Evolutionary conservation across 1,140 invertebrate genomes (phyloP), one percentile per base, ranked within the genome.

Genomic region (Neodiprion pinetum): DNA sequence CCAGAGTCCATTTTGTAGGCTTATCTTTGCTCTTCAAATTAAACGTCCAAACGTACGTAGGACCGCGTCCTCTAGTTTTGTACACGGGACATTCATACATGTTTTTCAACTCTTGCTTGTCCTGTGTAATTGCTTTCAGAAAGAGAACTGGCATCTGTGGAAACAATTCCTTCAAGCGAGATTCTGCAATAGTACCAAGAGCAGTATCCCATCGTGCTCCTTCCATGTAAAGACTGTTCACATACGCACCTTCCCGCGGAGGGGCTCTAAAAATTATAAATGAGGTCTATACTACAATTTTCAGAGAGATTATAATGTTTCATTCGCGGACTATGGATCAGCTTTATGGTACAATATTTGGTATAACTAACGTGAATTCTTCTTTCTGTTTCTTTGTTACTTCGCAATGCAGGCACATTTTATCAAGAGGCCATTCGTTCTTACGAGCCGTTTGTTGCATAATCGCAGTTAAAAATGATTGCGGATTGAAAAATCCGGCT

Each of bases 381-480:
- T 96, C 94, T 79, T 94, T 93, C n/a, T 89, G 90, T 84, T 96
- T 98, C 86, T 97, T 98, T 0, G 96, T 98, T 11, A 98, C 97
- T 81, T 99, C 97, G 84, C 96, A 97, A 84, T 96, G 94, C 67
- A 99, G 89, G 84, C 95, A 97, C 96, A 98, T 98, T 85, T 97
- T 96, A 87, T 98, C 97, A 61, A 98, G 89, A 0, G 97, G 97
- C 94, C 96, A 96, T 88, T 98, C 97, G 87, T 98, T 97, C 88
- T 96, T 97, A 53, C 97, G 90, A 1, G 97, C 97, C 68, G 96
- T 98, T 86, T 95, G 96, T 87, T 99, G 97, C 97, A 98, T 99
- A 82, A 98, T 97, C 48, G 97, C 97, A 0, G 97, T 99, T 9
- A 99, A 89, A 86, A 99, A 97, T 12, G 96, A 98, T 87, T 99